These are phyloP conservation scores for Lamellibrachia satsuma DNA, from an alignment of 2,888 invertebrate genomes.

Conservation along the genomic window DNA sequence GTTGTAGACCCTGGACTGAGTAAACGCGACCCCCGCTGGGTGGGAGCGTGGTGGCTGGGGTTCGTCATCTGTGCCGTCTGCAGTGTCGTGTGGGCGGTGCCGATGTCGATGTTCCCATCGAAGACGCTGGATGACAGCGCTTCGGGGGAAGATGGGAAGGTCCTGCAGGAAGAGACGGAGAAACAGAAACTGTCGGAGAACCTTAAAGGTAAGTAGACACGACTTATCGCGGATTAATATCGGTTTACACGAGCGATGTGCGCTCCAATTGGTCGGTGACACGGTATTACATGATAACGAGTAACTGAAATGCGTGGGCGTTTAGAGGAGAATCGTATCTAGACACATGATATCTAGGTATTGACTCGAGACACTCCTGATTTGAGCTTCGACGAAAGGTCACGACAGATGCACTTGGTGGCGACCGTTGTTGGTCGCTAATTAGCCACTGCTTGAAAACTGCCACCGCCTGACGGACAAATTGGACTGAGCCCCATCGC, in stretches of 20 bases:
- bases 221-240: background rate
- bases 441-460: no score
- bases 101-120: constrained; percentile 35
- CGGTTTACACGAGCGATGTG: background rate
- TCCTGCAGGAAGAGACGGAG: background rate
- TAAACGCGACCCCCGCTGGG: constrained; percentile 25
- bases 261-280: no score
- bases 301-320: no score
- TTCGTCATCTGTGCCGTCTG: constrained; percentile 24
- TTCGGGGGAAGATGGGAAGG: background rate
- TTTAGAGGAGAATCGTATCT: no score
- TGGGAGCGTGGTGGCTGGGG: constrained; percentile 32
- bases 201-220: background rate
- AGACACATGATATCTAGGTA: no score
- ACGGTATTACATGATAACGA: no score
- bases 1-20: constrained; percentile 26
- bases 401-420: no score
- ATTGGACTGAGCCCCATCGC: no score
- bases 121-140: background rate
- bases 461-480: no score
- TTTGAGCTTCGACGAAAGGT: no score
- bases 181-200: background rate
- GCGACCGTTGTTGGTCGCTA: no score
- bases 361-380: no score
- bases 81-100: constrained; percentile 33